Evolutionary conservation across 2,888 invertebrate species (phyloP), one percentile per base, ranked within the genome.

Genomic region (Meiosimyza decipiens): DNA sequence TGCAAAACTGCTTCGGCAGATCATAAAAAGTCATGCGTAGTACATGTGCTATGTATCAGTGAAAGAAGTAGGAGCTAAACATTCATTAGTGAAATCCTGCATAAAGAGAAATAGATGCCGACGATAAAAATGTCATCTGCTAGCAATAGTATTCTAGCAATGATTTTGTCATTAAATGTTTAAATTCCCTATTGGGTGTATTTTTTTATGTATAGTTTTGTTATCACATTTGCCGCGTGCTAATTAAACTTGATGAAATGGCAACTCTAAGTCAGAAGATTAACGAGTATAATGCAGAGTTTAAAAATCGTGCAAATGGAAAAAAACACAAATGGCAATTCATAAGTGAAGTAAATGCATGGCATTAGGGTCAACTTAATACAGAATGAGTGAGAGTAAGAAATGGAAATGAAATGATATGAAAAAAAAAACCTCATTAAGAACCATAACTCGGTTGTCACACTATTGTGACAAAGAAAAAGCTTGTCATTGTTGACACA

Each of bases 211-310:
- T 59, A 40, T 5, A 40, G 40, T 59, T 62, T 16, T 7, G 16
- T 63, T 9, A 5, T 62, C 18, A 18, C 22, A 47, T 40, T 47
- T 49, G 12, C 18, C 16, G 55, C 40, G 49, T 15, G 63, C 63
- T 63, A 63, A 63, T 63, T 63, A 63, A 49, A 18, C 49, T 63
- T 63, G 50, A 63, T 50, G 18, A 47, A 40, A 63, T 18, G 50
- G 18, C 63, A 49, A 63, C 63, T 16, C 15, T 7, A 49, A 63
- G 40, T 47, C 16, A 63, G 18, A 49, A 18, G 12, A 63, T 18
- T 49, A 49, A 47, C 40, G 49, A 63, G 18, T 12, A 50, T 22
- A 63, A 40, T 40, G 40, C 40, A 40, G 40, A 9, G 40, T 40
- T 40, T 28, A 9, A 63, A 16, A 63, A 57, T 62, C 40, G n/a